Percentiles rank a stretch among this genome's conserved stretches.
phyloP scores from a whole-genome alignment of 2,797 vertebrate species.

The Alcedo atthis region DNA sequence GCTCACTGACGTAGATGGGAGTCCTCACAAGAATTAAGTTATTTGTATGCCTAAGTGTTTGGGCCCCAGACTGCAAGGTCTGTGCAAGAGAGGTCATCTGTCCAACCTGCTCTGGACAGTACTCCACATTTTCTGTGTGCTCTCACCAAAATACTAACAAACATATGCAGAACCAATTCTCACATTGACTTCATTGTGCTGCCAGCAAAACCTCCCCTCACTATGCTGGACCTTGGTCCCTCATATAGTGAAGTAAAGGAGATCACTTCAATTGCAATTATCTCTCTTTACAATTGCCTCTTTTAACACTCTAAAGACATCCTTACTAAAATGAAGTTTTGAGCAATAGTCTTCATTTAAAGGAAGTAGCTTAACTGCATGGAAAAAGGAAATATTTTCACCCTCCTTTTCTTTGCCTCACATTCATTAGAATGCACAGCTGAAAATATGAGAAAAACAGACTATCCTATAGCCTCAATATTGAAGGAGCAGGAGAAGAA shows the following conservation, averaged over 20 bases:
- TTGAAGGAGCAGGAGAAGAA: constrained; percentile 8
- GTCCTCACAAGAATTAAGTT: constrained; percentile 43
- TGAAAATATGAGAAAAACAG: constrained; percentile 61
- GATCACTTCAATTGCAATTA: neutral
- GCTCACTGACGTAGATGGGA: neutral
- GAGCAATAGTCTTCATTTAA: neutral
- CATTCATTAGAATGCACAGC: constrained; percentile 25
- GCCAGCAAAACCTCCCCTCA: neutral
- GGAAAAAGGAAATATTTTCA: constrained; percentile 1
- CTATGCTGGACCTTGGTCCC: neutral
- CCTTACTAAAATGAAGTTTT: neutral
- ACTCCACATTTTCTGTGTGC: neutral
- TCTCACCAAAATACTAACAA: neutral
- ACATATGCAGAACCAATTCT: constrained; percentile 5
- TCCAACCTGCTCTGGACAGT: neutral
- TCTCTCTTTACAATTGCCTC: neutral
- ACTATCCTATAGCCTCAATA: neutral
- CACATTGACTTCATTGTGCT: neutral
- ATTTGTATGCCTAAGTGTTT: neutral
- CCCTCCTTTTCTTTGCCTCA: neutral
- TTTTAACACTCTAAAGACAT: neutral
- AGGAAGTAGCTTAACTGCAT: neutral
- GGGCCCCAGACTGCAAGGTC: neutral
- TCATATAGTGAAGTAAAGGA: neutral
- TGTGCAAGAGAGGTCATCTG: neutral